These are phyloP conservation scores for Hedya salicella DNA, from an alignment of 2,888 invertebrate genomes.

Conservation along the genomic window DNA sequence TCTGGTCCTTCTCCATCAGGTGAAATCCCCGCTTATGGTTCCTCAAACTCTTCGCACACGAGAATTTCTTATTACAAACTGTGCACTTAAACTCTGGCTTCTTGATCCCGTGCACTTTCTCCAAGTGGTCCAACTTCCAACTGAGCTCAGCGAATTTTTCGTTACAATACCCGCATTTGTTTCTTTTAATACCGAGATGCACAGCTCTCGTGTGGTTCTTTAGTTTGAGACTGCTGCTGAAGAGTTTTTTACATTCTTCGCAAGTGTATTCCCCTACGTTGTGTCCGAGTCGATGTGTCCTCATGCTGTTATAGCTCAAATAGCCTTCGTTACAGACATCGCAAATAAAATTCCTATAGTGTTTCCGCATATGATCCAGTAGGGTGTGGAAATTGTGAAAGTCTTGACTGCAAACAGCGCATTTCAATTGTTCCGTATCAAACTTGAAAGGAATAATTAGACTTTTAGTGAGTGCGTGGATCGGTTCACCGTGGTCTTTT, in stretches of 20 bases:
- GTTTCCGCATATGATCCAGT: conserved; percentile 56
- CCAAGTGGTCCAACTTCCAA: conserved; percentile 31
- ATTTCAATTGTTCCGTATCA: conserved; percentile 48
- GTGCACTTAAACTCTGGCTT: conserved; percentile 51
- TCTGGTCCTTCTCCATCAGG: conserved; percentile 62
- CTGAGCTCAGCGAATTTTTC: conserved; percentile 57
- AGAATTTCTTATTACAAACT: conserved; percentile 51
- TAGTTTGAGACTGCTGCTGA: conserved; percentile 22
- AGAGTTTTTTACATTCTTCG: conserved; percentile 60
- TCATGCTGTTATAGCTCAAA: conserved; percentile 23
- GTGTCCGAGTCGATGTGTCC: conserved; percentile 15
- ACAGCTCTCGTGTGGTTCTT: conserved; percentile 14
- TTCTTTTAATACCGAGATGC: conserved; percentile 30
- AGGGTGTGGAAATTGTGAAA: conserved; percentile 60
- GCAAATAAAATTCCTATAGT: conserved; percentile 37
- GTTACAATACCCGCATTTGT: conserved; percentile 59
- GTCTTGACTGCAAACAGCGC: conserved; percentile 57
- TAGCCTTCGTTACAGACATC: conserved; percentile 37
- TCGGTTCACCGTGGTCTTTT: conserved; percentile 14
- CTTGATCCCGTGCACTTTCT: conserved; percentile 48
- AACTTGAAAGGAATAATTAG: conserved; percentile 37
- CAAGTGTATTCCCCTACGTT: conserved; percentile 51
- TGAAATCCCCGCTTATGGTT: conserved; percentile 67
- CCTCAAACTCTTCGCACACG: conserved; percentile 56
- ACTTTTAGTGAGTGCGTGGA: conserved; percentile 15